Base-by-base conservation (phyloP, 2,888 invertebrate genomes). In the Macaria notata region DNA sequence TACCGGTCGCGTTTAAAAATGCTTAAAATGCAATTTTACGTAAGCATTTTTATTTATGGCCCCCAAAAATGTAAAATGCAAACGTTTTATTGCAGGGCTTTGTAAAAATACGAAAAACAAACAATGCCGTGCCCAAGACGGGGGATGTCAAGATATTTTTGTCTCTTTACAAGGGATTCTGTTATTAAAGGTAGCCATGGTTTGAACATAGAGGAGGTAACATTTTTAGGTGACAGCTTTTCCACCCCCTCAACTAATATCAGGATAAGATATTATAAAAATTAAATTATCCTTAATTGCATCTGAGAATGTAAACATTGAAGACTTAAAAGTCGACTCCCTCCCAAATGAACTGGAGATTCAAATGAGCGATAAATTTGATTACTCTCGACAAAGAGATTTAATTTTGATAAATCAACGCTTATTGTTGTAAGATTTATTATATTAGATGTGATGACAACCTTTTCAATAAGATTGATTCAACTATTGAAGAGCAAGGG, bases 1-100 rank as follows among this genome's bases (percentile, higher is more conserved):
- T 88, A 85, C 79, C 81, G 79, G 82, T 71, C 77, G 77, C 82
- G 78, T 85, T 86, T 76, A 82, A 81, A 88, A 84, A 87, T 86
- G 87, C 88, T 90, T 89, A 87, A 87, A 89, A 88, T 89, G 89
- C 88, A 89, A 91, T 91, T 89, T 89, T 86, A 86, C 82, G 78
- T 78, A 80, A 80, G 81, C 71, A 79, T 78, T 83, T 83, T 85
- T 88, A 89, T 89, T 89, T 88, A 88, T 88, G 86, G 78, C 81
- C 83, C 83, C 72, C 57, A 84, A 84, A 88, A 88, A 89, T 89
- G 86, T 87, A 86, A 89, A 89, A 88, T 87, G 84, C 85, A 86
- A 88, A 88, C 86, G 83, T 90, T 91, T 89, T 90, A 91, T 88
- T 89, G 87, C 85, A 71, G 71, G 81, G 84, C 84, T 85, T 83